phyloP scores from a whole-genome alignment of 2,888 invertebrate species.

The Drosophila colorata region DNA sequence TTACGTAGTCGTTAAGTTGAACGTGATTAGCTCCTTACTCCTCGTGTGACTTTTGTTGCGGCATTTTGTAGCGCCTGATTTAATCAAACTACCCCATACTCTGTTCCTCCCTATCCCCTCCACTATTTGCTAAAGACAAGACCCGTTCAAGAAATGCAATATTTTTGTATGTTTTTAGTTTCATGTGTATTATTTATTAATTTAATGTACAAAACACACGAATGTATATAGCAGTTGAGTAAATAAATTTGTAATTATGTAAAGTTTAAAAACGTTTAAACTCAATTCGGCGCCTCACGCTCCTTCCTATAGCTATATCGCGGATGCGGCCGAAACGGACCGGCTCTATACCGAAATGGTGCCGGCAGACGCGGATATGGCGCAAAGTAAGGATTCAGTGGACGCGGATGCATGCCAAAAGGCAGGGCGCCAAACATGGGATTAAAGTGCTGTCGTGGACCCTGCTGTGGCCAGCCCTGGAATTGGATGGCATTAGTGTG shows the following conservation, averaged over 20 bases:
- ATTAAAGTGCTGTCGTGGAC: conserved; percentile 37
- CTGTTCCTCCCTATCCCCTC: background rate
- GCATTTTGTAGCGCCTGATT: conserved; percentile 47
- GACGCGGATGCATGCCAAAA: conserved; percentile 31
- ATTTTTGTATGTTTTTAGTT: conserved; percentile 50
- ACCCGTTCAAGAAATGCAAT: conserved; percentile 50
- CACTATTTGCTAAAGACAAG: conserved; percentile 24
- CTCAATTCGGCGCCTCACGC: conserved; percentile 45
- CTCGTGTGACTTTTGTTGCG: conserved; percentile 64
- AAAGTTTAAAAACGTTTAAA: conserved; percentile 18
- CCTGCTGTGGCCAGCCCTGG: conserved; percentile 43
- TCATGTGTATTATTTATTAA: conserved; percentile 61
- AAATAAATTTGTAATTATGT: conserved; percentile 78
- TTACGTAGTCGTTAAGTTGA: conserved; percentile 56
- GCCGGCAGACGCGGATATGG: conserved; percentile 23
- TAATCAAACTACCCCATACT: conserved; percentile 60
- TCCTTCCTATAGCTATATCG: conserved; percentile 45
- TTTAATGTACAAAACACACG: conserved; percentile 75
- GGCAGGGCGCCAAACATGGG: conserved; percentile 37
- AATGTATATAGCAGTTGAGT: conserved; percentile 75
- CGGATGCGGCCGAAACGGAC: conserved; percentile 20
- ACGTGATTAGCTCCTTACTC: conserved; percentile 57
- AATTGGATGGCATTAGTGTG: background rate
- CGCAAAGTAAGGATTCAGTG: conserved; percentile 24
- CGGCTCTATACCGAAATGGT: conserved; percentile 14